Evolutionary conservation across 2,113 vertebrate species (phyloP).

Genomic region (Empidonax alnorum): DNA sequence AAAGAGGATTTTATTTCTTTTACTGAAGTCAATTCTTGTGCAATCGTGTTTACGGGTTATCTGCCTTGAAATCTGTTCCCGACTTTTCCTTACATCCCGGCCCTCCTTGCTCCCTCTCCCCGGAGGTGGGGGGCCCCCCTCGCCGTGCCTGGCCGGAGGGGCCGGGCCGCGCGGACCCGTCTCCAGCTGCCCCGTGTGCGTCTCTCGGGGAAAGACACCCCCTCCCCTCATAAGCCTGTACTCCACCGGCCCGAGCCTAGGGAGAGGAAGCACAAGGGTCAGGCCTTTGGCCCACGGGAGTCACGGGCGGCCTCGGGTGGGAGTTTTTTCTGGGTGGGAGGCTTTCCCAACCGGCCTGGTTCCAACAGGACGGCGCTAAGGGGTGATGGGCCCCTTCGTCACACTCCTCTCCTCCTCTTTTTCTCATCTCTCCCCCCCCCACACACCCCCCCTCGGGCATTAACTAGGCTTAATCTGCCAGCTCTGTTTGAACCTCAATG

Average conservation of each 20-base stretch:
- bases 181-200: not conserved
- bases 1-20: not conserved
- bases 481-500: constrained; percentile 77
- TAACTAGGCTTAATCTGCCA: constrained; percentile 73
- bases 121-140: not conserved
- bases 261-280: not conserved
- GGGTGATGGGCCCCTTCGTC: not conserved
- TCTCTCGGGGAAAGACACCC: not conserved
- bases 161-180: not conserved
- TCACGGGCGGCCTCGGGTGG: not conserved
- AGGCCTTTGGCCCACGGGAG: not conserved
- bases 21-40: not conserved
- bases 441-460: constrained; percentile 42
- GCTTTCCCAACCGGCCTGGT: not conserved
- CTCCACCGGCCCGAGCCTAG: not conserved
- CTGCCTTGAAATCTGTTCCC: not conserved
- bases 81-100: not conserved
- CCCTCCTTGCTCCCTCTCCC: not conserved
- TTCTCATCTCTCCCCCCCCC: not conserved
- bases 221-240: not conserved
- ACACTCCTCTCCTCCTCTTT: not conserved
- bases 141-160: not conserved
- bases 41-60: not conserved
- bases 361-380: not conserved
- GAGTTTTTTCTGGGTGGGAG: not conserved